Conservation (phyloP, 2,797 vertebrate species). For the Leuciscus waleckii region DNA sequence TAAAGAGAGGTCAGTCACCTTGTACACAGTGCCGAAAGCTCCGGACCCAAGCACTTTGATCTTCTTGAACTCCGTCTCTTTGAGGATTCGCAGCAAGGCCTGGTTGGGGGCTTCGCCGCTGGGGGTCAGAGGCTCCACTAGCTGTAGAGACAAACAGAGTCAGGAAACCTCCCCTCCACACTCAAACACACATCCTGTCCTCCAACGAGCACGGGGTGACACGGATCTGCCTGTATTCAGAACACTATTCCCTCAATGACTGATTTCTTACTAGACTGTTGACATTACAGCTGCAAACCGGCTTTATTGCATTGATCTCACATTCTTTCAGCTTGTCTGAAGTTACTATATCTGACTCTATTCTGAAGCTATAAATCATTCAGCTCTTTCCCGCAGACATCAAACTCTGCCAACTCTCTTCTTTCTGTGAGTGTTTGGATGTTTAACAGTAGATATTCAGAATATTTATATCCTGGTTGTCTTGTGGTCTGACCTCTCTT, state of each 20-base stretch:
- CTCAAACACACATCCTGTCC: conserved; percentile 46
- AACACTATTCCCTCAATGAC: background rate
- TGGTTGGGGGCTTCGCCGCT: conserved; percentile 97
- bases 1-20: conserved; percentile 77
- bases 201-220: conserved; percentile 9
- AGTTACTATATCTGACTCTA: background rate
- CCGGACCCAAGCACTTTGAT: conserved; percentile 96
- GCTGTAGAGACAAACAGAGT: conserved; percentile 71
- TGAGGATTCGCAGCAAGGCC: conserved; percentile 93
- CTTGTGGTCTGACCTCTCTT: conserved; percentile 81
- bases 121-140: conserved; percentile 95
- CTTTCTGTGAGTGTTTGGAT: background rate
- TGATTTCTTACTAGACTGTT: conserved; percentile 3
- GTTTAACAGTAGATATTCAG: background rate
- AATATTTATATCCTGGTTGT: background rate
- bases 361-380: background rate
- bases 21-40: conserved; percentile 97
- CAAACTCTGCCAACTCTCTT: background rate
- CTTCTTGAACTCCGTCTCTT: conserved; percentile 98
- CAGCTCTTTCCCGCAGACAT: background rate
- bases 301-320: background rate
- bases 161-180: conserved; percentile 14
- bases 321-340: background rate
- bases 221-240: background rate
- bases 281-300: background rate